Conservation (phyloP, 2,888 invertebrate species). For the Andrena dorsata region DNA sequence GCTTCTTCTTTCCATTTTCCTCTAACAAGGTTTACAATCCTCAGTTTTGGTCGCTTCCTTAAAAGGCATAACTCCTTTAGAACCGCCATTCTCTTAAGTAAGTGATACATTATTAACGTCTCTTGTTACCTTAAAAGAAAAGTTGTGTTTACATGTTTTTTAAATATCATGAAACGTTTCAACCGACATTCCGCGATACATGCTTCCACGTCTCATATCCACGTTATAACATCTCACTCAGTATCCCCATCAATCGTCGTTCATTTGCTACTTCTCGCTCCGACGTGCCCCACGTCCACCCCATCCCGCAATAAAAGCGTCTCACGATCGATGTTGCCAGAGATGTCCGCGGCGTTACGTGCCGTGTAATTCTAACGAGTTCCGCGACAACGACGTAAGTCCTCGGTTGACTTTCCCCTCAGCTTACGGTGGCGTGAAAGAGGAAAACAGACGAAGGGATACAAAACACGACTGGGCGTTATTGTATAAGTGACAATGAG, state of each 20-base stretch:
- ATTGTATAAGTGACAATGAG: slow-evolving; percentile 75
- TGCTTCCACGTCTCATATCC: neutral
- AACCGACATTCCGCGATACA: neutral
- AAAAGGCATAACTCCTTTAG: too few relatives aligned
- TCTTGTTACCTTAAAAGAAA: neutral
- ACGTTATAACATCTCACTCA: neutral
- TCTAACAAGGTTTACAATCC: neutral
- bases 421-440: neutral
- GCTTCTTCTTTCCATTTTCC: too few relatives aligned
- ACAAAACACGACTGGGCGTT: slow-evolving; percentile 46
- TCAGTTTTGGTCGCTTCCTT: neutral
- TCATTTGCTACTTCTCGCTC: slow-evolving; percentile 8
- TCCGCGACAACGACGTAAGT: slow-evolving; percentile 54
- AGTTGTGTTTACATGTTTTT: neutral
- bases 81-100: neutral
- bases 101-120: neutral
- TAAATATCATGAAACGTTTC: neutral
- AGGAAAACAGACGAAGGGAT: neutral
- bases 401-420: slow-evolving; percentile 50
- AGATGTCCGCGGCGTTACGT: slow-evolving; percentile 60
- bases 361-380: slow-evolving; percentile 65
- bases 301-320: slow-evolving; percentile 34
- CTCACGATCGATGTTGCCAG: slow-evolving; percentile 41
- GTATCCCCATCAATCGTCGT: neutral
- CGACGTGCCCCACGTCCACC: neutral